Base-by-base conservation (phyloP, 2,888 invertebrate genomes). In the Cyclophora punctaria region DNA sequence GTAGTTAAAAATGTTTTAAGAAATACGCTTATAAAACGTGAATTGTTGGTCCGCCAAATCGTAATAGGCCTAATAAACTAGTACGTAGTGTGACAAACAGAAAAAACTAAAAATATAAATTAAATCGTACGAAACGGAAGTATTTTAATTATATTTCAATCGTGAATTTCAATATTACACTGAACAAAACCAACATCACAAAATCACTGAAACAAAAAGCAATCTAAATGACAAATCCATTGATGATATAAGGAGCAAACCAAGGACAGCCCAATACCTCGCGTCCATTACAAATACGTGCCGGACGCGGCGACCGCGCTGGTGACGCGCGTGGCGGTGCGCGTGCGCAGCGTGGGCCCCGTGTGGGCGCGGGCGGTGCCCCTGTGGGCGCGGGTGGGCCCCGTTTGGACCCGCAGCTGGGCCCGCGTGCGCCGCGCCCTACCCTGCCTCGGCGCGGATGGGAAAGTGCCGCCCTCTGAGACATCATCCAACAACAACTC, bases 371-470 rank as follows among this genome's bases (percentile, higher is more conserved):
- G 71, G 58, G 77, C 71, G 44, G 69, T 71, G 20, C 70, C 66
- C 48, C 70, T 70, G 54, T 64, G 61, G 53, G 63, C 62, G 49
- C 53, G 53, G 55, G 56, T 62, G 48, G 58, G 58, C 45, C 56
- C 48, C 20, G 53, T 51, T 47, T 80, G 77, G 75, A 46, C 71
- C 40, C 64, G 67, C 45, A 69, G 71, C 34, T 51, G 67, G 4
- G 67, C 69, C 33, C 71, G 73, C 7, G 57, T 82, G 55, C 74
- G 78, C 34, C 68, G 66, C 48, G 64, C 66, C 46, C 73, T 80
- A 48, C 80, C 83, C 69, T 85, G 85, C 82, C 73, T 73, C 72
- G 71, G 75, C 57, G 68, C 70, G 55, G 77, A 73, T 63, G 70
- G 71, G 59, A 63, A 75, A 53, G 83, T 83, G 60, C 76, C 83